Percentiles rank a stretch among this genome's conserved stretches.
Evolutionary conservation across 1,140 invertebrate species (phyloP).

Genomic region (Drusus annulatus): DNA sequence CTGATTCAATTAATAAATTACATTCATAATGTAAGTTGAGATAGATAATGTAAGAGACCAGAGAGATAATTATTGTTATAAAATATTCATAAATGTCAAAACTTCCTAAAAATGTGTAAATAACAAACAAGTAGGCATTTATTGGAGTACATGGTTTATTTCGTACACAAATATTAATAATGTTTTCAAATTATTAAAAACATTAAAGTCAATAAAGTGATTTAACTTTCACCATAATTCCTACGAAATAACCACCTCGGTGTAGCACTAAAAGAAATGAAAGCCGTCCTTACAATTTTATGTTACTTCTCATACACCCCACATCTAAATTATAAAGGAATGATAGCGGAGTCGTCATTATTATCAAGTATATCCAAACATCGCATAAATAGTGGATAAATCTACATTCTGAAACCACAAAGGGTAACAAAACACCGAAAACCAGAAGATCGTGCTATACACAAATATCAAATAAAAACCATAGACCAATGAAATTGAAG

Average conservation of each 20-base stretch:
- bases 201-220: constrained; percentile 9
- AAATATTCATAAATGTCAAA: constrained; percentile 23
- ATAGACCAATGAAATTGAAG: constrained; percentile 11
- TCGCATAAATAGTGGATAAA: not conserved
- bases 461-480: not conserved
- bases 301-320: not conserved
- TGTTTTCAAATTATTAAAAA: constrained; percentile 18
- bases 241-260: constrained; percentile 27
- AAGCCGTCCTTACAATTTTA: not conserved
- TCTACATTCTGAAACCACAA: constrained; percentile 2
- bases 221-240: constrained; percentile 22
- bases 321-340: constrained; percentile 23
- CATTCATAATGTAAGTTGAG: constrained; percentile 23
- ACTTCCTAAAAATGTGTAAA: constrained; percentile 33
- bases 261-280: constrained; percentile 35
- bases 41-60: constrained; percentile 2
- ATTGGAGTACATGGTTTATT: constrained; percentile 3
- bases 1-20: constrained; percentile 18
- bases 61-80: not conserved
- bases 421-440: not conserved
- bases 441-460: not conserved
- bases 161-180: not conserved
- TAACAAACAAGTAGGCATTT: constrained; percentile 30
- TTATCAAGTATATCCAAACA: not conserved
- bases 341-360: constrained; percentile 5